These are phyloP conservation scores for Mimumesa dahlbomi DNA, from an alignment of 2,888 invertebrate genomes.

Conservation along the genomic window DNA sequence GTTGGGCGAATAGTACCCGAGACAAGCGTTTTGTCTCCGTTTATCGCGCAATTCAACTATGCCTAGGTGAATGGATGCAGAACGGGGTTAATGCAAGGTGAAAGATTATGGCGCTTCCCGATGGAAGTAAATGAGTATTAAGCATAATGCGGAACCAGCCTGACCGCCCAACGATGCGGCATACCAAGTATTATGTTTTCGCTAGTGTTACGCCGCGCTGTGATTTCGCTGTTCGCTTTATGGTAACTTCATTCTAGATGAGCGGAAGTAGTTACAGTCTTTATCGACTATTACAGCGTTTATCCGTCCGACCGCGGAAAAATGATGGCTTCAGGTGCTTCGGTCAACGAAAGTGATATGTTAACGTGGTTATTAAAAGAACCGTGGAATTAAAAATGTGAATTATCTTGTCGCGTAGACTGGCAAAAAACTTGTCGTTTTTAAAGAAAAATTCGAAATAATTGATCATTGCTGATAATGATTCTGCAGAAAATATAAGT, in stretches of 20 bases:
- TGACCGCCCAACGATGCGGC: slow-evolving; percentile 16
- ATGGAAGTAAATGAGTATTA: slow-evolving; percentile 40
- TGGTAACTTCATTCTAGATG: slow-evolving; percentile 45
- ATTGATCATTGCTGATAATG: too few species aligned
- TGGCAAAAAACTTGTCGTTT: too few species aligned
- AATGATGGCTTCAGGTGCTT: slow-evolving; percentile 9
- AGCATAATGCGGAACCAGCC: slow-evolving; percentile 56
- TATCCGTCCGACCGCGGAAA: slow-evolving; percentile 34
- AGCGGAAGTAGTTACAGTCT: slow-evolving; percentile 48
- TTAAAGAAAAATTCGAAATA: too few species aligned
- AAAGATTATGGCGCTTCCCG: slow-evolving; percentile 41
- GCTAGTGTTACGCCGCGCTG: slow-evolving; percentile 32
- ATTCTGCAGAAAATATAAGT: too few species aligned
- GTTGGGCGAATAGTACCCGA: background rate
- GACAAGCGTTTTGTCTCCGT: slow-evolving; percentile 7
- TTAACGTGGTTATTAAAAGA: too few species aligned
- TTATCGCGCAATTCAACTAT: background rate
- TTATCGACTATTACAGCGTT: slow-evolving; percentile 55
- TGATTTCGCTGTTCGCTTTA: slow-evolving; percentile 49
- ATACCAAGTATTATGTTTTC: slow-evolving; percentile 50
- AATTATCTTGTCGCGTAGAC: too few species aligned
- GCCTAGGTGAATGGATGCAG: background rate
- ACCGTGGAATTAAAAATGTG: too few species aligned
- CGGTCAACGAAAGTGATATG: background rate
- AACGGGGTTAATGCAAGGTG: slow-evolving; percentile 45